Evolutionary conservation across 2,888 invertebrate genomes (phyloP), one percentile per base, ranked within the genome.

Genomic region (Danaus chrysippus): DNA sequence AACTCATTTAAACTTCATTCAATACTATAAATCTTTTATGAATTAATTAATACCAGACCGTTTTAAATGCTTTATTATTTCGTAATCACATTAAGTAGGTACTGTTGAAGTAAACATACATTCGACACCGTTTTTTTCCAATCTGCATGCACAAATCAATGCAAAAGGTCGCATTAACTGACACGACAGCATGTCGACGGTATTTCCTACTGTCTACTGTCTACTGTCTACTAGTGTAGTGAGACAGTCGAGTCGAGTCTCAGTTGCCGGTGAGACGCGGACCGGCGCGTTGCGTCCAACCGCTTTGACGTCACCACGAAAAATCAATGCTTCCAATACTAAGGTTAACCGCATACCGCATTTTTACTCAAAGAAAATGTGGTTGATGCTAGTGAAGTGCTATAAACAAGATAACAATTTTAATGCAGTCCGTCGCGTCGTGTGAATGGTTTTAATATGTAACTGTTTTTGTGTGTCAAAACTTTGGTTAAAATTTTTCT

Each of bases 281-380:
- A 76, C 78, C 85, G 87, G 87, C 87, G 89, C 88, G 83, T 80
- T 73, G 72, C 74, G 73, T 71, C 65, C 71, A 61, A 73, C 76
- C 86, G 86, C 82, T 69, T 81, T 87, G 86, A 88, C 89, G 89
- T 88, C 82, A 85, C 79, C 76, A 80, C 84, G 87, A 88, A 88
- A 89, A 90, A 91, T 90, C 90, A 87, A 91, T 90, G 87, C 83
- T 83, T 74, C 75, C 79, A 76, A 76, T 77, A 71, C 77, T 80
- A 81, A 87, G 87, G 87, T 88, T 86, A 79, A 79, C 84, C 85
- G 90, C 90, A 90, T 90, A 87, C 87, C 88, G 90, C 90, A 91
- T 89, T 90, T 90, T 87, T 85, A 63, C 76, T 64, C 71, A 63
- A 76, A 70, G 84, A 89, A 90, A 90, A 89, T 87, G 87, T 84